Percentiles rank a stretch among this genome's conserved stretches.
Evolutionary conservation across 2,888 invertebrate genomes (phyloP).

Genomic region (Achlya flavicornis): DNA sequence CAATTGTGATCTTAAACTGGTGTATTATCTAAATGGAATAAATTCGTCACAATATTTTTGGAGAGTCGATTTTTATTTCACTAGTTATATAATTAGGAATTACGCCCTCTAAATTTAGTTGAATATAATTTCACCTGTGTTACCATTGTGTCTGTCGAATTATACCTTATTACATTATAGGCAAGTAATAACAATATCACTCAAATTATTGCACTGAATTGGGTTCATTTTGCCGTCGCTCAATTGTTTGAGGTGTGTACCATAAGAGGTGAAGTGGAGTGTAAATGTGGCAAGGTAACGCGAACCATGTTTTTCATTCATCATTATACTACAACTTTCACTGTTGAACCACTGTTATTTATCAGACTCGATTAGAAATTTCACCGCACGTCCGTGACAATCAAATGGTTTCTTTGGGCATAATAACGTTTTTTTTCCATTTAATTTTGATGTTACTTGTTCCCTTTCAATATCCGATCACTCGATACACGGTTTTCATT

Average conservation of each 20-base stretch:
- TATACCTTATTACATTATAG: constrained; percentile 6
- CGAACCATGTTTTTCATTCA: constrained; percentile 50
- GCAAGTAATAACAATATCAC: constrained; percentile 15
- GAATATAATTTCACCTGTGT: not conserved
- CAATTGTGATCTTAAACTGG: constrained; percentile 14
- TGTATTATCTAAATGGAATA: not conserved
- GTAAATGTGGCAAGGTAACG: constrained; percentile 37
- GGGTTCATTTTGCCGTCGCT: constrained; percentile 31
- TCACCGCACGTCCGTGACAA: constrained; percentile 40
- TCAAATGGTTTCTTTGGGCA: constrained; percentile 53
- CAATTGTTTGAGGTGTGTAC: constrained; percentile 10
- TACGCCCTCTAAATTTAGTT: not conserved
- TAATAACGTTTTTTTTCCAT: constrained; percentile 25
- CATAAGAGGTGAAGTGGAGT: constrained; percentile 30
- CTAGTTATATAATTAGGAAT: not conserved
- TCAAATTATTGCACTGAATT: constrained; percentile 20
- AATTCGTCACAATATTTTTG: constrained; percentile 10
- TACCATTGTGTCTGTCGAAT: constrained; percentile 1
- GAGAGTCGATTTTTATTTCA: constrained; percentile 8
- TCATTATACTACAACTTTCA: constrained; percentile 46
- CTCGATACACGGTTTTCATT: not conserved
- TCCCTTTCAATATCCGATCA: constrained; percentile 8
- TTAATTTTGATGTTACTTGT: not conserved
- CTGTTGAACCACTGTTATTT: constrained; percentile 47
- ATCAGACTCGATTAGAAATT: constrained; percentile 52